Base-by-base conservation (phyloP, 2,113 vertebrate genomes). In the Grallaria varia region DNA sequence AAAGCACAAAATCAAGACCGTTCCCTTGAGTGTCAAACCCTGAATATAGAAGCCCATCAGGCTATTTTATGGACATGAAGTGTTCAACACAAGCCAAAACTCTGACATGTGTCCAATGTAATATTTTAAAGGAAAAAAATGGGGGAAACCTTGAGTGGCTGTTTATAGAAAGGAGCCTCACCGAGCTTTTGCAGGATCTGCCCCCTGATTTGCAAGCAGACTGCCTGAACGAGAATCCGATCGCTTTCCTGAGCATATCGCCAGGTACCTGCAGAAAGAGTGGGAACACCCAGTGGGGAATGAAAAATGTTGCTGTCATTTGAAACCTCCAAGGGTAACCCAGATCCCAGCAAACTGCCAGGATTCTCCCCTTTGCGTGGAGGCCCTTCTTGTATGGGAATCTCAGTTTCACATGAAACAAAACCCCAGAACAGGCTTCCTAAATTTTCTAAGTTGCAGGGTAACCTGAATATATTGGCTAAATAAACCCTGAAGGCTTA, bases 181-280 rank as follows among this genome's bases (percentile, higher is more conserved):
- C 99, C 99, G 2, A 99, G 97, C 95, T 99, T 99, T 85, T 99
- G 99, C 73, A 99, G 97, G 95, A 99, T 98, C 89, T 99, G 99
- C 31, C 99, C 99, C 83, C 99, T 98, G 85, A 99, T 99, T 94
- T 99, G 99, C 49, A 99, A 89, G 68, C 99, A 99, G 44, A 99
- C 99, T 1, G 99, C 98, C 95, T 99, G 99, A n/a, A 99, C 98
- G 0, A 99, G 98, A 66, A 96, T 79, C 81, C 92, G 94, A 87
- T 99, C 99, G 4, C 98, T 99, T 80, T 99, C 97, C 22, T 97
- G 96, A 25, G 96, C 76, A 20, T 99, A 99, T 24, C 18, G 88
- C 99, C 99, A 99, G 42, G 95, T 98, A 30, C 99, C 99, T 99
- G 85, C n/a, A 95, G 95, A 22, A 47, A 33, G 67, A 52, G 40